Conservation (phyloP, 2,797 vertebrate species). For the Limosa lapponica region DNA sequence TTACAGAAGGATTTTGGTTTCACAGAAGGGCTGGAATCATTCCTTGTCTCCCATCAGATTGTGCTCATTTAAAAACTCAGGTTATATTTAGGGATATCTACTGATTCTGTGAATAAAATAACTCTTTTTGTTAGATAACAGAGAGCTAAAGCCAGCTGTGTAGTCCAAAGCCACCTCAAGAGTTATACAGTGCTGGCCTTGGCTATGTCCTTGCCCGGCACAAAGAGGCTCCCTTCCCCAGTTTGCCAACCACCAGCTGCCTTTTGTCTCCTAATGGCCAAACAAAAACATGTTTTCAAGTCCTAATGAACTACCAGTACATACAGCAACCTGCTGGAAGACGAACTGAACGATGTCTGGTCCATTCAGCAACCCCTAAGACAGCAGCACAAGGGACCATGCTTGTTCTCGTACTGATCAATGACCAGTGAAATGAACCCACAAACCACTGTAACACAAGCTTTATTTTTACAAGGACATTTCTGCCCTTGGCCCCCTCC, state of each 20-base stretch:
- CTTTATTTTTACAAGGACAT: neutral
- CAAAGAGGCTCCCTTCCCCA: neutral
- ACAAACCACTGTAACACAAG: neutral
- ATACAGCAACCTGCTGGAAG: neutral
- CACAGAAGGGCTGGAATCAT: neutral
- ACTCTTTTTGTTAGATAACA: neutral
- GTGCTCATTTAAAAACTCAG: neutral
- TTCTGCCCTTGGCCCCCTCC: neutral
- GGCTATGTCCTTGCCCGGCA: neutral
- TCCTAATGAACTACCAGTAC: neutral
- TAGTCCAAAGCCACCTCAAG: neutral
- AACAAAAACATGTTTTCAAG: neutral
- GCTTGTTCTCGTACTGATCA: neutral
- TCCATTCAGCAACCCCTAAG: neutral
- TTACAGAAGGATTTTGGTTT: neutral
- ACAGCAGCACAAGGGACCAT: fast-evolving
- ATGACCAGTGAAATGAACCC: neutral
- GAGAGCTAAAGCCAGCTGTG: fast-evolving
- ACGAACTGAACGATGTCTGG: neutral
- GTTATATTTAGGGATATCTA: neutral
- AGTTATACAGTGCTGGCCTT: neutral
- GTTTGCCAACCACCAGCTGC: neutral
- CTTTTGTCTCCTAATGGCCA: too few species aligned
- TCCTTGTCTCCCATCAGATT: neutral
- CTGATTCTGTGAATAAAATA: neutral